Percentiles rank a stretch among this genome's conserved stretches.
These are phyloP conservation scores for Perdix hodgsoniae DNA, from an alignment of 2,797 vertebrate species.

Conservation along the genomic window DNA sequence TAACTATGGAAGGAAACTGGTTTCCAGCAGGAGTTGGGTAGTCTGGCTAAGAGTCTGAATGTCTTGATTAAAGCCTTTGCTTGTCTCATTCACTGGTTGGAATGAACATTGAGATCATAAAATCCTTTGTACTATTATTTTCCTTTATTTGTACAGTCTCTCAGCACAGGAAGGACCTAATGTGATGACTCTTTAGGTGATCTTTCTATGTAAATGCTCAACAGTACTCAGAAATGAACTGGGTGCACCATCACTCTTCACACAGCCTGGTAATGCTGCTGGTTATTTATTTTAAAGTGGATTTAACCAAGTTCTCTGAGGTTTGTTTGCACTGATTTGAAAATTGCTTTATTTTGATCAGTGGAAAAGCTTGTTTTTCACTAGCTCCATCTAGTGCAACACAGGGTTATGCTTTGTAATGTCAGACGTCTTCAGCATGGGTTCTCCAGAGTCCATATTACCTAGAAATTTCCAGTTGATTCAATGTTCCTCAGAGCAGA, in stretches of 20 bases:
- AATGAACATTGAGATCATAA: not conserved
- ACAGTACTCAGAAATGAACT: not conserved
- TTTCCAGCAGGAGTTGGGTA: not conserved
- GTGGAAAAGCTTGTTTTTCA: not conserved
- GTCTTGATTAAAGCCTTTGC: not conserved
- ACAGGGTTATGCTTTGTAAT: not conserved
- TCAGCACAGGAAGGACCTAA: not conserved
- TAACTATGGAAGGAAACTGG: not conserved
- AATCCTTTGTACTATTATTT: not conserved
- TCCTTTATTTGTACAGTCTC: not conserved
- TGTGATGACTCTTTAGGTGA: not conserved
- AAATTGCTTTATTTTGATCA: not conserved
- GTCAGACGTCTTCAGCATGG: not conserved
- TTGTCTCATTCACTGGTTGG: not conserved
- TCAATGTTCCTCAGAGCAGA: not conserved
- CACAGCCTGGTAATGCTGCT: not conserved
- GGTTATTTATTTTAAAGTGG: not conserved
- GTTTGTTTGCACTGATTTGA: not conserved
- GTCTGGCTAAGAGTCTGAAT: not conserved
- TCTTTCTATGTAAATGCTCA: not conserved
- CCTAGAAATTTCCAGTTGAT: not conserved
- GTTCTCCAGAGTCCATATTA: not conserved
- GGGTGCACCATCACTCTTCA: not conserved
- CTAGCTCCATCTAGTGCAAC: not conserved
- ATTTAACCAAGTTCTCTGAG: not conserved